Percentiles rank a stretch among this genome's conserved stretches.
Conservation (phyloP, 2,888 invertebrate genomes). For the Leptopilina myrica region DNA sequence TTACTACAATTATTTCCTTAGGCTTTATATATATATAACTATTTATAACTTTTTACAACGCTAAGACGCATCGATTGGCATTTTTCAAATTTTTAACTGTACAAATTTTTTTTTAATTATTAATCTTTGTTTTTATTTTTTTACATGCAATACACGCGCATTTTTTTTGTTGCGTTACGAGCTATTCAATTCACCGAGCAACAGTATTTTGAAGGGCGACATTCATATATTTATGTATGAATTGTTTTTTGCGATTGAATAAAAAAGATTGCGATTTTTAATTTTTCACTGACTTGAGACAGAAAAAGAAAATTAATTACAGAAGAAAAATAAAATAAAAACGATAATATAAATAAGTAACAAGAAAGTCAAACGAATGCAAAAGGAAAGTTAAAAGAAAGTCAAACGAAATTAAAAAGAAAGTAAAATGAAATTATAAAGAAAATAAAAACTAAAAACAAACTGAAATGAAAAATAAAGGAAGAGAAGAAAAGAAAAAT, state of each 20-base stretch:
- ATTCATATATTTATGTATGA: not conserved
- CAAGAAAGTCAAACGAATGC: no score
- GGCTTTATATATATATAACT: slow-evolving; percentile 51
- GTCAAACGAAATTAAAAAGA: no score
- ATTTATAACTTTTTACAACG: slow-evolving; percentile 52
- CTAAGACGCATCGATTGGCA: slow-evolving; percentile 53
- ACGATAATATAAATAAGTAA: no score
- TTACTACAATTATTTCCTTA: slow-evolving; percentile 43
- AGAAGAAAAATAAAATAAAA: no score
- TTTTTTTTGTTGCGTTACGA: slow-evolving; percentile 58
- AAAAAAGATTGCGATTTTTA: slow-evolving; percentile 54
- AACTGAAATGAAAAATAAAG: no score
- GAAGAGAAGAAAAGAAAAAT: no score
- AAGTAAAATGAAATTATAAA: no score
- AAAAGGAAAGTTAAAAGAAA: no score
- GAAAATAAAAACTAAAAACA: no score
- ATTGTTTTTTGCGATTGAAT: slow-evolving; percentile 55
- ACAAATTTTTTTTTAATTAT: slow-evolving; percentile 44
- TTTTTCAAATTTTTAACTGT: slow-evolving; percentile 50
- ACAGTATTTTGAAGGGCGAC: slow-evolving; percentile 61
- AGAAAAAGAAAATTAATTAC: no score
- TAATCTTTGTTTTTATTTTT: slow-evolving; percentile 50
- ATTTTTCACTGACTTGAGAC: not conserved
- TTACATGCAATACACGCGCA: slow-evolving; percentile 59
- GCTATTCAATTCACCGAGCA: slow-evolving; percentile 70